These are phyloP conservation scores for Sus cebifrons DNA, from an alignment of 2,797 vertebrate species.

Conservation along the genomic window DNA sequence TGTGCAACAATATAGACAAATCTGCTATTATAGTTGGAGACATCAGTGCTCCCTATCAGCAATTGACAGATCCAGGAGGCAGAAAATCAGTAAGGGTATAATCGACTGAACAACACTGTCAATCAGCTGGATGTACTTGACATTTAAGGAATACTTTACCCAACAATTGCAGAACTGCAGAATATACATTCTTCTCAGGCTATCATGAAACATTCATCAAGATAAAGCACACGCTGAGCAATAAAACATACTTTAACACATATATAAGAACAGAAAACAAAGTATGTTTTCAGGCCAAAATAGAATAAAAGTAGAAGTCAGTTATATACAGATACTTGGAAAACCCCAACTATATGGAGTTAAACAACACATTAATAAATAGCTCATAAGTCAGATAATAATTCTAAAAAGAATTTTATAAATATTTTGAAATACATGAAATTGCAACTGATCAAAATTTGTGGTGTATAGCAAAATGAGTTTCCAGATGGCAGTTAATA, in stretches of 20 bases:
- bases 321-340: not conserved
- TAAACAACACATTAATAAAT: not conserved
- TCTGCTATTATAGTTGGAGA: not conserved
- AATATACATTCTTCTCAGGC: not conserved
- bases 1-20: not conserved
- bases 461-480: not conserved
- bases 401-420: not conserved
- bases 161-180: not conserved
- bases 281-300: not conserved
- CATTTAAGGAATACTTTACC: not conserved
- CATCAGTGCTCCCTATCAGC: not conserved
- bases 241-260: not conserved
- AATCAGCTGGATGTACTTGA: not conserved
- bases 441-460: not conserved
- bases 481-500: not conserved
- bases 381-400: not conserved
- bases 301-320: not conserved
- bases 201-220: not conserved
- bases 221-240: not conserved
- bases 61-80: not conserved
- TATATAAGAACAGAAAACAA: not conserved
- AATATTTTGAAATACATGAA: not conserved
- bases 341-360: not conserved
- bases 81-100: not conserved
- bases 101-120: not conserved